Base-by-base conservation (phyloP, 2,888 invertebrate genomes). In the Platycheirus rosarum region DNA sequence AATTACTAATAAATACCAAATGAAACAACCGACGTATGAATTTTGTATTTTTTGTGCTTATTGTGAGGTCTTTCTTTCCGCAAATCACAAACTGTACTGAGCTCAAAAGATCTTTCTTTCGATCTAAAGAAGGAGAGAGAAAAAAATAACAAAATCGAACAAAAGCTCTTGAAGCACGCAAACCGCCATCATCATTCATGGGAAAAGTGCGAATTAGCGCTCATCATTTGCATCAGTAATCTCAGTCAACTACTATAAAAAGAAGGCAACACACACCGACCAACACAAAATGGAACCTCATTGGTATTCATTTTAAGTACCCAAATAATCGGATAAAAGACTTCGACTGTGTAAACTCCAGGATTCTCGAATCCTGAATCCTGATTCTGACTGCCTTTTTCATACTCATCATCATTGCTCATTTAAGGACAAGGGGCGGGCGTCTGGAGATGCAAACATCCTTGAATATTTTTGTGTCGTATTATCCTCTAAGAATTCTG, bases 221-320 rank as follows among this genome's bases (percentile, higher is more conserved):
- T 63, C 69, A 70, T 75, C 49, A 75, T 75, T 75, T 75, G 79
- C 79, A 80, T 80, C 65, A 65, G 65, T 57, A 70, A 65, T 75
- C 69, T 65, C 37, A 62, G 53, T 35, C 16, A 40, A 14, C 14
- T 55, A n/a, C n/a, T n/a, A n/a, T n/a, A n/a, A n/a, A n/a, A n/a
- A n/a, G n/a, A n/a, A n/a, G n/a, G n/a, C n/a, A n/a, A n/a, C n/a
- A n/a, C n/a, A n/a, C n/a, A n/a, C n/a, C n/a, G 23, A 23, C 42
- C 35, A 4, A 60, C 18, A 9, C 8, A 23, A 62, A 69, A 62
- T 16, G n/a, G 53, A 62, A 48, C 42, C 74, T 80, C 75, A 80
- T 80, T 80, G 79, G 75, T 75, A 80, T 80, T 80, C 79, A 80
- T 80, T 80, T 70, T 57, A 48, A 65, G 69, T 75, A 57, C 55